phyloP scores from a whole-genome alignment of 2,888 invertebrate genomes.

The Eulithis testata region DNA sequence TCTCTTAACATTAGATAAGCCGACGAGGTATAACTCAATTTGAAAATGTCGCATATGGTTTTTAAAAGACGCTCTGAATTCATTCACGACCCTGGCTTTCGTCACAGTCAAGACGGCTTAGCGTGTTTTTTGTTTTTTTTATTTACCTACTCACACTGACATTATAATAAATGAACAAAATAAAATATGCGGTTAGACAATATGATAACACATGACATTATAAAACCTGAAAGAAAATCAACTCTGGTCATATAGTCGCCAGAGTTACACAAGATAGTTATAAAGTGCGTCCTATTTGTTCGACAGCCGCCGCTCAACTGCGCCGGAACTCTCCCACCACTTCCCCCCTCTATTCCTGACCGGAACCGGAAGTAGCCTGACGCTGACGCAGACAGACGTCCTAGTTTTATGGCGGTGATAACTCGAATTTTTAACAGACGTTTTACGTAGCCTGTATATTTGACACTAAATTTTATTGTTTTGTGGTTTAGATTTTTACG shows the following conservation, averaged over 20 bases:
- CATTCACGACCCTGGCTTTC: neutral
- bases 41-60: slow-evolving; percentile 7
- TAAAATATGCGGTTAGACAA: too few species aligned
- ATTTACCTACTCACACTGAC: too few species aligned
- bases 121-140: too few species aligned
- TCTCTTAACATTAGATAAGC: slow-evolving; percentile 14
- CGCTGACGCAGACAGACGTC: slow-evolving; percentile 46
- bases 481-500: slow-evolving; percentile 18
- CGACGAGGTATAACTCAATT: slow-evolving; percentile 4
- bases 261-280: slow-evolving; percentile 10
- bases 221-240: neutral
- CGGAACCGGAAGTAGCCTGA: slow-evolving; percentile 46
- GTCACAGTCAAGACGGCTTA: neutral
- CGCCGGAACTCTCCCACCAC: slow-evolving; percentile 38
- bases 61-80: neutral
- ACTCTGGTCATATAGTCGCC: neutral
- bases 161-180: too few species aligned
- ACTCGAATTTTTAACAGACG: slow-evolving; percentile 36
- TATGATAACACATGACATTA: too few species aligned
- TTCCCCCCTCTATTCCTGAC: slow-evolving; percentile 38
- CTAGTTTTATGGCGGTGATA: slow-evolving; percentile 48
- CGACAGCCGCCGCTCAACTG: slow-evolving; percentile 48
- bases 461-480: slow-evolving; percentile 36
- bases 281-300: slow-evolving; percentile 49
- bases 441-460: slow-evolving; percentile 39